Conservation (phyloP, 2,113 vertebrate species). For the Eleginops maclovinus region DNA sequence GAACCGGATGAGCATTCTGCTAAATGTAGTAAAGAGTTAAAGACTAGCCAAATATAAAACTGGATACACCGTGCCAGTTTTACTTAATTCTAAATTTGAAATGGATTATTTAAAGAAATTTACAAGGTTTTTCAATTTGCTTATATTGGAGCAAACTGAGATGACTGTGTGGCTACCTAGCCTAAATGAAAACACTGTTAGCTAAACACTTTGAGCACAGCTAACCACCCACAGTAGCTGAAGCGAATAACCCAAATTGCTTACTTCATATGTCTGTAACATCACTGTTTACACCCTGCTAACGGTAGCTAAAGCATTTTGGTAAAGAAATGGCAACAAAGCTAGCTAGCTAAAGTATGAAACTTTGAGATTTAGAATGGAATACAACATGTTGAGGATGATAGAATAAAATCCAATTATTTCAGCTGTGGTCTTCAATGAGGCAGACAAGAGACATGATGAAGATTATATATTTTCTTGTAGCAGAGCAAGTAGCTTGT, state of each 20-base stretch:
- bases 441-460: not conserved
- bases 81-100: not conserved
- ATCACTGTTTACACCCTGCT: not conserved
- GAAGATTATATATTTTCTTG: not conserved
- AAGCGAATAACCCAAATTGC: not conserved
- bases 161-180: not conserved
- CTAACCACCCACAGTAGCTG: not conserved
- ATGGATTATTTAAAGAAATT: not conserved
- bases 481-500: not conserved
- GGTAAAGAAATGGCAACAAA: not conserved
- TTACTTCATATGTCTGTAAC: not conserved
- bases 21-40: not conserved
- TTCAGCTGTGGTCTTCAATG: not conserved
- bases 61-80: not conserved
- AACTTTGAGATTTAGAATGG: not conserved
- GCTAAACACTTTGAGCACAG: not conserved
- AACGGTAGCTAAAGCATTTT: not conserved
- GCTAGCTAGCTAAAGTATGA: not conserved
- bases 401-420: not conserved
- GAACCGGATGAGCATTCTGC: not conserved
- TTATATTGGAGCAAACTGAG: not conserved
- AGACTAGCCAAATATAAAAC: conserved; percentile 5
- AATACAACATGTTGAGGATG: not conserved
- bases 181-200: not conserved
- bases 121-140: not conserved